Base-by-base conservation (phyloP, 2,113 vertebrate genomes). In the Rhineura floridana region DNA sequence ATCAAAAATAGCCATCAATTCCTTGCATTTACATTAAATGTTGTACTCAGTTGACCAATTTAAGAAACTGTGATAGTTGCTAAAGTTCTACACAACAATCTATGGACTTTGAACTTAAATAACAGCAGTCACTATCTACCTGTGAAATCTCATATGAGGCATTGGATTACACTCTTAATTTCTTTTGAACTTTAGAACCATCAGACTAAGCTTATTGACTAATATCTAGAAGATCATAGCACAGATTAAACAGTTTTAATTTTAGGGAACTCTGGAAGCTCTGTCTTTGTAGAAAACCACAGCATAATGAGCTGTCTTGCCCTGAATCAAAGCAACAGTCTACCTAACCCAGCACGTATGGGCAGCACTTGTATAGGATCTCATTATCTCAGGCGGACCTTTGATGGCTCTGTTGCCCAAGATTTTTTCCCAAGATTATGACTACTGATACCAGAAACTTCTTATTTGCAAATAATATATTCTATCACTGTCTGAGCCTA, bases 31-130 rank as follows among this genome's bases (percentile, higher is more conserved):
- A 63, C 44, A 62, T 30, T 73, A n/a, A n/a, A n/a, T n/a, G n/a
- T n/a, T n/a, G n/a, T n/a, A n/a, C n/a, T n/a, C n/a, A n/a, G n/a
- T n/a, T n/a, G n/a, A n/a, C n/a, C n/a, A n/a, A n/a, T n/a, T n/a
- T n/a, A n/a, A n/a, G n/a, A n/a, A 76, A 25, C n/a, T 15, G 42
- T 39, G 52, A 25, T 42, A 59, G 73, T 62, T 28, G 3, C 52
- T 52, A 50, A 73, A 50, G 12, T 78, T n/a, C 46, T 69, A 84
- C 55, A 33, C 69, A 87, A 42, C 30, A 50, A n/a, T 13, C 65
- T 48, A 39, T 63, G 70, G 77, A 81, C 88, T 75, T 89, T 83
- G 70, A 65, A 83, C 44, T 88, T 63, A 85, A 88, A 63, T 52
- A 83, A 59, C 48, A 69, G 10, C 44, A 13, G 46, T 76, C 6